Percentiles rank a stretch among this genome's conserved stretches.
phyloP scores from a whole-genome alignment of 2,888 invertebrate species.

The Pseudolycoriella hygida region DNA sequence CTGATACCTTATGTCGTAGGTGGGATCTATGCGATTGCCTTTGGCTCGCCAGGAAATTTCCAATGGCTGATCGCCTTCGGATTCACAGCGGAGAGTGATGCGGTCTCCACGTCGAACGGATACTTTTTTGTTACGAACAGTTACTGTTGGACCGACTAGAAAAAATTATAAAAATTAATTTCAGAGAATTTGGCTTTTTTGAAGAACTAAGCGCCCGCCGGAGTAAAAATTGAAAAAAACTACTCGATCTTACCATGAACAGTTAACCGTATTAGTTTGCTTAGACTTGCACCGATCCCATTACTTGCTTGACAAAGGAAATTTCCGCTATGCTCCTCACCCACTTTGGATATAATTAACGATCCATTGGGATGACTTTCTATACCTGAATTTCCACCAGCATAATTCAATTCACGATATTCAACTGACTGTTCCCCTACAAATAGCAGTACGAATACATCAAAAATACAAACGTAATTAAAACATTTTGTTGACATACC shows the following conservation, averaged over 20 bases:
- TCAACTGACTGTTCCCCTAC: constrained; percentile 28
- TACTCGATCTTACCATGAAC: constrained; percentile 35
- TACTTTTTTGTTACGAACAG: constrained; percentile 29
- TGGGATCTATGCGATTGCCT: constrained; percentile 31
- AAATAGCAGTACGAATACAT: neutral
- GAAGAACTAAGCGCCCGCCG: neutral
- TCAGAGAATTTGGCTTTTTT: neutral
- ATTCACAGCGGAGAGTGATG: constrained; percentile 32
- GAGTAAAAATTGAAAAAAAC: neutral
- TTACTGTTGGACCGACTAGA: constrained; percentile 34
- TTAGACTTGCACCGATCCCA: constrained; percentile 40
- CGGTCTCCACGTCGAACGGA: constrained; percentile 34
- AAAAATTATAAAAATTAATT: constrained; percentile 1
- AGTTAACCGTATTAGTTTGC: constrained; percentile 39
- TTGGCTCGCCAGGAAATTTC: constrained; percentile 34
- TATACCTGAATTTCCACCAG: constrained; percentile 25
- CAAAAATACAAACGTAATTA: neutral
- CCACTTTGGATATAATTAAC: constrained; percentile 33
- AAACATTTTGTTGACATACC: constrained; percentile 21
- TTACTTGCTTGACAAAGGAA: constrained; percentile 42
- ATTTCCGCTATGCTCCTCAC: constrained; percentile 35
- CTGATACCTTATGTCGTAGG: constrained; percentile 31
- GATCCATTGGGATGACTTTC: constrained; percentile 31
- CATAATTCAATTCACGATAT: constrained; percentile 34
- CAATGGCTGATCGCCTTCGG: constrained; percentile 34